A percentile compares a stretch with the other conserved stretches of the same genome.
Conservation (phyloP, 2,797 vertebrate genomes). For the Bradypus variegatus region DNA sequence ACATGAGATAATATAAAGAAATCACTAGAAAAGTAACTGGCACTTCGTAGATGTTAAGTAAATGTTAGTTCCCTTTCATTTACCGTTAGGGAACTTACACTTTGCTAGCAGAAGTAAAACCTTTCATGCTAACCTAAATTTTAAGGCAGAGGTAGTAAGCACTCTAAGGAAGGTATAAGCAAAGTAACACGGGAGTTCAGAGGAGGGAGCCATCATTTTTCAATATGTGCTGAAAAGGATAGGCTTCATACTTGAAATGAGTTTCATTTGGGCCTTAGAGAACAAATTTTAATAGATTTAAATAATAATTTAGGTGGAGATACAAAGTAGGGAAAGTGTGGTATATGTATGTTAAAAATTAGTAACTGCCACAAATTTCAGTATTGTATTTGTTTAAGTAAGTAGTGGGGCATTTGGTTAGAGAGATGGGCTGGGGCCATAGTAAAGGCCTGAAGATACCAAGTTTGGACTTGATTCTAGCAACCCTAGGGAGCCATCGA, state of each 20-base stretch:
- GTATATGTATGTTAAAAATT: constrained; percentile 28
- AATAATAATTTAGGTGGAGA: constrained; percentile 27
- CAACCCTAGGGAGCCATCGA: not conserved
- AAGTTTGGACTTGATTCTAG: constrained; percentile 14
- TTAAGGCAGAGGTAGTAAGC: not conserved
- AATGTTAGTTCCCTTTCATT: constrained; percentile 8
- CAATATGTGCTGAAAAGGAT: constrained; percentile 7
- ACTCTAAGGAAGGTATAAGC: not conserved
- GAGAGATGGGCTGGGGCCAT: not conserved
- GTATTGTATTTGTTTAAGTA: constrained; percentile 22
- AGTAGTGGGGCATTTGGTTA: not conserved
- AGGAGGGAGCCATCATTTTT: constrained; percentile 19
- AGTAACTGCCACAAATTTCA: not conserved
- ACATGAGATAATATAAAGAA: not conserved
- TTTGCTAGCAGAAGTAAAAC: constrained; percentile 21
- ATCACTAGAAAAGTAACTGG: constrained; percentile 18
- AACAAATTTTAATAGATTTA: constrained; percentile 39
- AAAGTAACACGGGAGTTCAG: not conserved
- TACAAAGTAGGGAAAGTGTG: constrained; percentile 10
- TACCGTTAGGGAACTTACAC: not conserved
- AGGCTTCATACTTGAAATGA: constrained; percentile 28
- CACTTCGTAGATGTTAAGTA: constrained; percentile 29
- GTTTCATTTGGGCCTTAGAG: constrained; percentile 23
- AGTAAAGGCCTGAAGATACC: not conserved
- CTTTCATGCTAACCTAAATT: constrained; percentile 19